These are phyloP conservation scores for Notamacropus eugenii DNA, from an alignment of 2,797 vertebrate species.

Conservation along the genomic window DNA sequence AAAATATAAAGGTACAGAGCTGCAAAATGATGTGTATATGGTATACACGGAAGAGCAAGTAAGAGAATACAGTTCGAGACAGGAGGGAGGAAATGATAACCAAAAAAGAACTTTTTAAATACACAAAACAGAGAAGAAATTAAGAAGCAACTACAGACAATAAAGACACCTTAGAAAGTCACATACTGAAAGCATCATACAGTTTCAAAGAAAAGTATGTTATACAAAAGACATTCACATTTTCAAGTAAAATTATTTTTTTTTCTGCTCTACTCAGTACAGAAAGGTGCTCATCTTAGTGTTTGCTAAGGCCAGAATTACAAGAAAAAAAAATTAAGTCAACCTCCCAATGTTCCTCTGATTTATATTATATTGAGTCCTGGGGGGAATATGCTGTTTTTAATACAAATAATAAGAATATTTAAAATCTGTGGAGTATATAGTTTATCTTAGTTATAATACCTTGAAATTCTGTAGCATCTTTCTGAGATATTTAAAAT, in stretches of 20 bases:
- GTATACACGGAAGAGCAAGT: background rate
- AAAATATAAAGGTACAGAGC: background rate
- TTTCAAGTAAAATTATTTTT: background rate
- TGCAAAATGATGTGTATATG: background rate
- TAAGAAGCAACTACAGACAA: background rate
- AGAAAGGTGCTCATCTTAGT: background rate
- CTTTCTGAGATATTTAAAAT: no score
- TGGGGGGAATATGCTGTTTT: no score
- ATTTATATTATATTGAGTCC: no score
- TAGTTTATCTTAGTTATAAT: no score
- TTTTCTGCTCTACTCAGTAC: background rate
- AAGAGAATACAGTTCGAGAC: background rate
- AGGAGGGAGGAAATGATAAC: background rate
- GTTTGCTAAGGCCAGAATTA: background rate
- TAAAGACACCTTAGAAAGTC: background rate
- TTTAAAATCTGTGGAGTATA: no score
- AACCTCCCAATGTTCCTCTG: no score
- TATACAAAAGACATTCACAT: background rate
- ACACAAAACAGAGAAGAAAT: background rate
- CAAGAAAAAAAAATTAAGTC: background rate
- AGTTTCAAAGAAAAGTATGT: background rate
- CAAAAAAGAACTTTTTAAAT: background rate
- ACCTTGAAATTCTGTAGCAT: no score
- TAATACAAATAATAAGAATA: no score
- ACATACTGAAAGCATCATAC: background rate